These are phyloP conservation scores for cat (Felis catus) DNA, from an alignment of 2,113 vertebrate species.

Conservation along the genomic window F.catus_Fca126_mat1.0 CM031417.1:76826001-76826500, in stretches of 20 bases:
- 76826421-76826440: too few relatives aligned
- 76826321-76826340: too few relatives aligned
- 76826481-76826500: neutral
- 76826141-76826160: neutral
- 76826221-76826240: neutral
- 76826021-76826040: neutral
- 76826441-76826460: too few relatives aligned
- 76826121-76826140: neutral
- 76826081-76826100: neutral
- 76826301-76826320: too few relatives aligned
- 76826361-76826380: too few relatives aligned
- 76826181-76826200: neutral
- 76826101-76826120: neutral
- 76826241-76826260: too few relatives aligned
- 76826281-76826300: too few relatives aligned
- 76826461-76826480: too few relatives aligned
- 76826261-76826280: too few relatives aligned
- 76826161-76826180: neutral
- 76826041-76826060: neutral
- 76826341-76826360: too few relatives aligned
- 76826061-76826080: neutral
- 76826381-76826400: too few relatives aligned
- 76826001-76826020: neutral
- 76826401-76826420: too few relatives aligned
- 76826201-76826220: neutral